Percentiles rank a stretch among this genome's conserved stretches.
Evolutionary conservation across 1,140 invertebrate genomes (phyloP).

Genomic region (Euglossa dilemma): DNA sequence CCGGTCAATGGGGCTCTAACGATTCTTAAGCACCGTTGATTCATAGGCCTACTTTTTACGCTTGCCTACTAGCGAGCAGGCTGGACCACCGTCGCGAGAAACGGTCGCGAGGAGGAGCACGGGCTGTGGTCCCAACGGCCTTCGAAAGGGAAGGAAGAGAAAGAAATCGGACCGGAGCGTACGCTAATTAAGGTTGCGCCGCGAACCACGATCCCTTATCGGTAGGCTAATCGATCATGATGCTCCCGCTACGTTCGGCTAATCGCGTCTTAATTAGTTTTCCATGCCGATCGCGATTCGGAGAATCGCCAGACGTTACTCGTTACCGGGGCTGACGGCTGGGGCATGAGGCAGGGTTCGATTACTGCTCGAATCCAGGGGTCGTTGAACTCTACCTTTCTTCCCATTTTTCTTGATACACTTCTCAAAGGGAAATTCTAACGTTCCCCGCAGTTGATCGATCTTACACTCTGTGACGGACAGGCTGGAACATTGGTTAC

Average conservation of each 20-base stretch:
- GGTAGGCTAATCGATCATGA: constrained; percentile 76
- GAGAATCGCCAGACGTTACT: constrained; percentile 32
- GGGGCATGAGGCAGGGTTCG: neutral
- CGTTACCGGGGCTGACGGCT: neutral
- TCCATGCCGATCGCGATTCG: constrained; percentile 59
- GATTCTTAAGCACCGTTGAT: constrained; percentile 63
- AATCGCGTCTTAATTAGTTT: constrained; percentile 80
- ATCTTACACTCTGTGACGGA: neutral
- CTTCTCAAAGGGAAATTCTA: neutral
- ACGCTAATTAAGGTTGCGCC: constrained; percentile 77
- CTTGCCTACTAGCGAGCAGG: neutral
- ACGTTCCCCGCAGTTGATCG: neutral
- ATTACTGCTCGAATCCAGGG: neutral
- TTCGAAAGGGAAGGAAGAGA: constrained; percentile 35
- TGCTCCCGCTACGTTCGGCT: constrained; percentile 66
- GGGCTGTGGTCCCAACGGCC: neutral
- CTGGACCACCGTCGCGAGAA: constrained; percentile 40
- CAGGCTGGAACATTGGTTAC: too few species aligned
- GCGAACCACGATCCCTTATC: constrained; percentile 73
- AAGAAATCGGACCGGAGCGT: constrained; percentile 68
- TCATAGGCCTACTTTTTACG: constrained; percentile 54
- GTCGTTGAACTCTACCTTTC: neutral
- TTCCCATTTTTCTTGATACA: neutral
- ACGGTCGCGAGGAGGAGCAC: constrained; percentile 3
- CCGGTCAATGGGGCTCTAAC: constrained; percentile 62